phyloP scores from a whole-genome alignment of 1,140 invertebrate species.

The Papilio glaucus region DNA sequence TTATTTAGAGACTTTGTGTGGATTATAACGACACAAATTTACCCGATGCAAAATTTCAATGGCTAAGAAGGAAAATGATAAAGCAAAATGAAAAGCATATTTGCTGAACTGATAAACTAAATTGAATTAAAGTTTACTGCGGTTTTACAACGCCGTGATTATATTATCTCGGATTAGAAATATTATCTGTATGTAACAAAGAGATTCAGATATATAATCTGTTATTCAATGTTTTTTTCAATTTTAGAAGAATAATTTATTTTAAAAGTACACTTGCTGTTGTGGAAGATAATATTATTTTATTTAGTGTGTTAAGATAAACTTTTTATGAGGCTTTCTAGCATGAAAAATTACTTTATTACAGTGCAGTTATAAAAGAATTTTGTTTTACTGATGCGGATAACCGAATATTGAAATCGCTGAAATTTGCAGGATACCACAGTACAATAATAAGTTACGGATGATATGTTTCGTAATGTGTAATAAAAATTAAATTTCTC shows the following conservation, averaged over 20 bases:
- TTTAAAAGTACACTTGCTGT: too few relatives aligned
- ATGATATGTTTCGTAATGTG: too few relatives aligned
- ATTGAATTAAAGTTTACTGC: not conserved
- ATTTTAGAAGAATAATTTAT: not conserved
- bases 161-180: not conserved
- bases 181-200: not conserved
- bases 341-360: too few relatives aligned
- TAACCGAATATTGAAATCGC: too few relatives aligned
- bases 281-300: too few relatives aligned
- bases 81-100: conserved; percentile 3
- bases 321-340: too few relatives aligned
- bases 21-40: not conserved
- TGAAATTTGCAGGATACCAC: too few relatives aligned
- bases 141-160: not conserved
- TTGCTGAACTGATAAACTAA: not conserved
- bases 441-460: too few relatives aligned
- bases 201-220: not conserved
- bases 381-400: too few relatives aligned
- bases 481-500: too few relatives aligned
- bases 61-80: conserved; percentile 26
- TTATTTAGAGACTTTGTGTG: not conserved
- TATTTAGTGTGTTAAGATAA: too few relatives aligned
- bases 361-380: too few relatives aligned
- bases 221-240: not conserved
- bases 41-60: not conserved